These are phyloP conservation scores for Drosophila bifasciata DNA, from an alignment of 1,140 invertebrate genomes.

Conservation along the genomic window DNA sequence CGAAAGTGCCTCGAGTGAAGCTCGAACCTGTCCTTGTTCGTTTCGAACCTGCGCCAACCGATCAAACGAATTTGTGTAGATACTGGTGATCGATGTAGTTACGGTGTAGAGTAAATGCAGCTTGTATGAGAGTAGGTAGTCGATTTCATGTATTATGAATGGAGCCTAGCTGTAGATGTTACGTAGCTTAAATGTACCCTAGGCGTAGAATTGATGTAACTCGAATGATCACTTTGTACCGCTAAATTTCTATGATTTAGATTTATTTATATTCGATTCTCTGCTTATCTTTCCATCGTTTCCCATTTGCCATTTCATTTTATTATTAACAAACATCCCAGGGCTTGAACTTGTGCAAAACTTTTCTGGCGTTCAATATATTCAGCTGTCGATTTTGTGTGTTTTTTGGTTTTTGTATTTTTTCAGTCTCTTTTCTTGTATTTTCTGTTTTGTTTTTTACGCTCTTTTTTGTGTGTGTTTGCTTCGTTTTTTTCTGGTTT, in stretches of 20 bases:
- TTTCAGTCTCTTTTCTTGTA: background rate
- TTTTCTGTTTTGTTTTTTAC: constrained; percentile 21
- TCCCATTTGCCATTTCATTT: constrained; percentile 3
- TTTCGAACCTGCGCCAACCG: no score
- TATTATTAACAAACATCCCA: constrained; percentile 45
- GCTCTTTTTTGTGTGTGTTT: constrained; percentile 11
- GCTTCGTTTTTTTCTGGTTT: background rate
- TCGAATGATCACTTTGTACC: background rate
- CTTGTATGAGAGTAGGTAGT: no score
- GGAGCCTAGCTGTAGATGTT: no score
- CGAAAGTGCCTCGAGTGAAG: no score
- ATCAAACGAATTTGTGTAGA: no score
- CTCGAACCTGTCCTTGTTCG: no score
- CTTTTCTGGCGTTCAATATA: constrained; percentile 58
- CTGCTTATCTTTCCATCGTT: background rate
- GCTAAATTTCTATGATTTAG: background rate
- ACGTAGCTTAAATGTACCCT: no score
- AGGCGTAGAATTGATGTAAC: no score
- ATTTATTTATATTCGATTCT: background rate
- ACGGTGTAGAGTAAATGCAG: no score
- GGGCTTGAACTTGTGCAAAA: constrained; percentile 61
- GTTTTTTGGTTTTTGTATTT: background rate
- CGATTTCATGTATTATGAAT: no score
- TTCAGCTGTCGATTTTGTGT: constrained; percentile 39
- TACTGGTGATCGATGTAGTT: no score